A percentile compares a stretch with the other conserved stretches of the same genome.
Evolutionary conservation across 2,888 invertebrate species (phyloP).

Genomic region (Andrena bicolor): DNA sequence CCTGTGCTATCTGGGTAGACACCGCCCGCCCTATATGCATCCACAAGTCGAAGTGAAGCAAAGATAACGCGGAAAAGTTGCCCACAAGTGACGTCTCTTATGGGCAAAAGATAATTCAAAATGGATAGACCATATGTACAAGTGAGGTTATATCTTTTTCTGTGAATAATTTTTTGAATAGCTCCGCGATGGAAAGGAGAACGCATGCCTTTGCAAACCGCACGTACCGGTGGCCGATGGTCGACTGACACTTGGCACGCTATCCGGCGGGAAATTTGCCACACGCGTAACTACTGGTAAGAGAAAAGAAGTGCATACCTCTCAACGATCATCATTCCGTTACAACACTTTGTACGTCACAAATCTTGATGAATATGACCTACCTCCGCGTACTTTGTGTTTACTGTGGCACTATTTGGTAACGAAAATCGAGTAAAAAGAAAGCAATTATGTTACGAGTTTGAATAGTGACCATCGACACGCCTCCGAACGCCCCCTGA

Average conservation of each 20-base stretch:
- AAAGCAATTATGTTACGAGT: background rate
- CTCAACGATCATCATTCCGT: background rate
- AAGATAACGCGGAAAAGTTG: too few species aligned
- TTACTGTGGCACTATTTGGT: background rate
- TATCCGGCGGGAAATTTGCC: conserved; percentile 48
- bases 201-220: conserved; percentile 26
- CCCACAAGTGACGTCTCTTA: too few species aligned
- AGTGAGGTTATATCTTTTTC: too few species aligned
- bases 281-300: background rate
- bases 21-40: too few species aligned
- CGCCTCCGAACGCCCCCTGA: background rate
- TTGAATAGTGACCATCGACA: background rate
- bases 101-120: too few species aligned
- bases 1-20: too few species aligned
- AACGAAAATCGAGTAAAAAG: background rate
- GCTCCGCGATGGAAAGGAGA: conserved; percentile 30
- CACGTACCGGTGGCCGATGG: conserved; percentile 52
- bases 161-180: conserved; percentile 44
- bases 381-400: background rate
- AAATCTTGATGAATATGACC: background rate
- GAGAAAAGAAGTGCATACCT: background rate
- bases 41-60: too few species aligned
- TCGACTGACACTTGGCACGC: conserved; percentile 51
- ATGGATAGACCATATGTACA: too few species aligned
- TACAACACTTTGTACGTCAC: background rate